A percentile compares a stretch with the other conserved stretches of the same genome.
Evolutionary conservation across 2,797 vertebrate genomes (phyloP).

Genomic region (Hipposideros larvatus): DNA sequence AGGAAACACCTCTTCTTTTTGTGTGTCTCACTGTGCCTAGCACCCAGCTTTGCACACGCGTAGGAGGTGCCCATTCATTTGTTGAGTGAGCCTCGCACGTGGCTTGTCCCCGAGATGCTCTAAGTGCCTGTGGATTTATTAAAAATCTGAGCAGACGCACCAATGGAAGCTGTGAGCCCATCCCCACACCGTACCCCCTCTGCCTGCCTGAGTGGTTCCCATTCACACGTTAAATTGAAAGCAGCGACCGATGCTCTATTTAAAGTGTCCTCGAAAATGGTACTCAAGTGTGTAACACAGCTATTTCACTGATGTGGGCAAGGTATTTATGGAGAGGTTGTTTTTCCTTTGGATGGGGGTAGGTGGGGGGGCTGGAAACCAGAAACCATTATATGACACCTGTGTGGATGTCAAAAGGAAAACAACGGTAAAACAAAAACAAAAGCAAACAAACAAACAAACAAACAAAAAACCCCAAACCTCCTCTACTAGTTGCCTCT

Average conservation of each 20-base stretch:
- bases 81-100: background rate
- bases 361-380: constrained; percentile 35
- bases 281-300: constrained; percentile 66
- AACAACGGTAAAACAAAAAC: background rate
- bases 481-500: constrained; percentile 14
- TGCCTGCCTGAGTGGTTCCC: constrained; percentile 66
- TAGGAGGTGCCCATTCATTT: background rate
- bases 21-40: background rate
- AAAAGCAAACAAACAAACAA: too few species aligned
- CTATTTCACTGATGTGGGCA: constrained; percentile 81
- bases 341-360: constrained; percentile 66
- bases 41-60: background rate
- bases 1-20: background rate
- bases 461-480: background rate
- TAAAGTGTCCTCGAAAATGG: constrained; percentile 71
- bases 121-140: constrained; percentile 35
- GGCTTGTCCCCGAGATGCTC: background rate
- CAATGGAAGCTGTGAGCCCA: background rate
- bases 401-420: constrained; percentile 70
- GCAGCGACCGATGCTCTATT: constrained; percentile 80
- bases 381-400: constrained; percentile 69
- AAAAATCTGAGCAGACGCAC: constrained; percentile 57
- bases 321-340: constrained; percentile 69
- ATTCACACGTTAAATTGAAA: constrained; percentile 79
- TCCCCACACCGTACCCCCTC: constrained; percentile 56